Percentiles rank a stretch among this genome's conserved stretches.
These are phyloP conservation scores for Crocidura indochinensis DNA, from an alignment of 2,797 vertebrate species.

Conservation along the genomic window DNA sequence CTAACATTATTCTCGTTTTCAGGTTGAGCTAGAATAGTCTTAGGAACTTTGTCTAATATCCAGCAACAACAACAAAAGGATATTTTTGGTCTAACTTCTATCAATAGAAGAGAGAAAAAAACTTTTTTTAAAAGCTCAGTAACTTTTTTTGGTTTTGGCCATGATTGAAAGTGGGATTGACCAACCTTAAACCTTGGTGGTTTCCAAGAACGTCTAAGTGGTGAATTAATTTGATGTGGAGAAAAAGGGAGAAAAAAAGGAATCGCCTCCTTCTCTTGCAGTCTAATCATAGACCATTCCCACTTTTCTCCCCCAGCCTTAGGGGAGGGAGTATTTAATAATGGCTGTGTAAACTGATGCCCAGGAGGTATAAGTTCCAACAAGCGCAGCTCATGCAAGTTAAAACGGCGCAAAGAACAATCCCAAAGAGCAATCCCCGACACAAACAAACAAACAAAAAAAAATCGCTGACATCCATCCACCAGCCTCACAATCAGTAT, in stretches of 20 bases:
- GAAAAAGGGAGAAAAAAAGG: constrained; percentile 82
- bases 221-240: constrained; percentile 83
- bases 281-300: constrained; percentile 82
- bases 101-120: constrained; percentile 53
- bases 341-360: constrained; percentile 90
- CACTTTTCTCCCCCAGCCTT: constrained; percentile 79
- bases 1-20: not conserved
- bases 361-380: constrained; percentile 81
- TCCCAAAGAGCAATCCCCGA: constrained; percentile 70
- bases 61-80: not conserved
- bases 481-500: constrained; percentile 65
- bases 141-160: constrained; percentile 44
- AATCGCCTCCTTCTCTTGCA: constrained; percentile 81
- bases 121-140: not conserved
- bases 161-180: constrained; percentile 23
- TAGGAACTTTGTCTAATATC: constrained; percentile 56
- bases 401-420: constrained; percentile 73
- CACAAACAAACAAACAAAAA: constrained; percentile 52
- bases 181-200: constrained; percentile 56
- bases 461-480: not conserved
- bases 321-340: constrained; percentile 88
- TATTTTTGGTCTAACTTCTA: not conserved
- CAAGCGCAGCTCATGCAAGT: constrained; percentile 81
- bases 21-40: not conserved
- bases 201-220: constrained; percentile 55